Conservation (phyloP, 2,113 vertebrate genomes). For the Zingel zingel region DNA sequence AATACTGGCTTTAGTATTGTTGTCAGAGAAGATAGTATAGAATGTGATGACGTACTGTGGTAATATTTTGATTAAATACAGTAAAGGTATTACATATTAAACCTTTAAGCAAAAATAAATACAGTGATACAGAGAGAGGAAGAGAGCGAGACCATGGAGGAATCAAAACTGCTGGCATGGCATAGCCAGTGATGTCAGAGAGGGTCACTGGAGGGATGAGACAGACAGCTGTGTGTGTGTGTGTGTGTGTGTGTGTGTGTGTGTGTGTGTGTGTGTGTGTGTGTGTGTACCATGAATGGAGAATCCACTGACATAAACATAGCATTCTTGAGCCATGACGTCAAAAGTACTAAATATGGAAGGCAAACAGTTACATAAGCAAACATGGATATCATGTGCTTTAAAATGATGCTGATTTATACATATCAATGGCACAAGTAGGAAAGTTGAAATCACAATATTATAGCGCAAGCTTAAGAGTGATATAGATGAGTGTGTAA, state of each 20-base stretch:
- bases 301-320: not conserved
- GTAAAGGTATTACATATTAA: too few relatives aligned
- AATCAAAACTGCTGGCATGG: slow-evolving; percentile 48
- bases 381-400: not conserved
- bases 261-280: slow-evolving; percentile 18
- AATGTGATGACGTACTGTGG: too few relatives aligned
- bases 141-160: not conserved
- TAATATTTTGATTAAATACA: too few relatives aligned
- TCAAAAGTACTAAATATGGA: not conserved
- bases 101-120: not conserved
- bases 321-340: not conserved
- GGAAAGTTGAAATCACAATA: not conserved
- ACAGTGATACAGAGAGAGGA: slow-evolving; percentile 4
- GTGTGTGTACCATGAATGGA: not conserved
- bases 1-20: too few relatives aligned
- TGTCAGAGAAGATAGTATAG: too few relatives aligned
- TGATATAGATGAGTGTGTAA: not conserved
- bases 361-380: not conserved
- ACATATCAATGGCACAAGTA: not conserved
- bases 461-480: not conserved
- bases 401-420: not conserved
- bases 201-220: slow-evolving; percentile 39
- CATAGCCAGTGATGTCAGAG: slow-evolving; percentile 23
- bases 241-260: slow-evolving; percentile 20
- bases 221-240: slow-evolving; percentile 17